phyloP scores from a whole-genome alignment of 2,113 vertebrate genomes.

The Corythaixoides concolor region DNA sequence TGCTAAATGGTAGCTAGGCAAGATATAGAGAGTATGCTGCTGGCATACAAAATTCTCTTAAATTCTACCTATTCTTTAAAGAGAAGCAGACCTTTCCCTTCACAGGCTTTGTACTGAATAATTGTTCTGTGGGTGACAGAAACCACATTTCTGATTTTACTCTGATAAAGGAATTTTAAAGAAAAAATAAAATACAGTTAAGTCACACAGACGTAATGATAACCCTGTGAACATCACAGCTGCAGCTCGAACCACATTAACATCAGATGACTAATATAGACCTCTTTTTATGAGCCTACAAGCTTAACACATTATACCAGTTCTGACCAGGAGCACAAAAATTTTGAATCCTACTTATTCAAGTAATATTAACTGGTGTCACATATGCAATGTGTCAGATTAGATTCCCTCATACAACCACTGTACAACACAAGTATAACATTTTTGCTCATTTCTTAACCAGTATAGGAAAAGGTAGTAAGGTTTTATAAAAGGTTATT shows the following conservation, averaged over 20 bases:
- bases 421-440: background rate
- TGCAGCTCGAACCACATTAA: background rate
- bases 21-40: background rate
- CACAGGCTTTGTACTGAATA: background rate
- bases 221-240: background rate
- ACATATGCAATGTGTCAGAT: background rate
- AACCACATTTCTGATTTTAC: background rate
- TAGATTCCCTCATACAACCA: background rate
- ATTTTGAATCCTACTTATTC: background rate
- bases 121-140: background rate
- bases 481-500: background rate
- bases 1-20: background rate
- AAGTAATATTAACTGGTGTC: background rate
- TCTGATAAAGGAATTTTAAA: background rate
- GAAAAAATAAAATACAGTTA: background rate
- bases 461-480: background rate
- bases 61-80: background rate
- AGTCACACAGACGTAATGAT: background rate
- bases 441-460: background rate
- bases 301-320: background rate
- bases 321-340: background rate
- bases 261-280: background rate
- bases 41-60: background rate
- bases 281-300: background rate
- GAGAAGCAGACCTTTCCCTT: background rate